These are phyloP conservation scores for Micropoecilia bifurca DNA, from an alignment of 2,797 vertebrate genomes.

Conservation along the genomic window DNA sequence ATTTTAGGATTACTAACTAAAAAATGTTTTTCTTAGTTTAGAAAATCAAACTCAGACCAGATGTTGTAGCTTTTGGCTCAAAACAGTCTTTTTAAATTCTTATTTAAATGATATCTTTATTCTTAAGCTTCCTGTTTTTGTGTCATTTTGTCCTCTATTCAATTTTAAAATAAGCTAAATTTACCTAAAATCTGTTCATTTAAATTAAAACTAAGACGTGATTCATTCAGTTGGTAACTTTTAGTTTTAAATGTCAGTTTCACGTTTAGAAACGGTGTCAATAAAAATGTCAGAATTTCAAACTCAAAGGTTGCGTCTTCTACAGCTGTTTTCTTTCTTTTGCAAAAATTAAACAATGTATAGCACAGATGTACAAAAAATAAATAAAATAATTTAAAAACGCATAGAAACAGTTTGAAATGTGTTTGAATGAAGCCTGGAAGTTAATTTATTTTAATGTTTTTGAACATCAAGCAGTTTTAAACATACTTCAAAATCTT, in stretches of 20 bases:
- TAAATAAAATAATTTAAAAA: background rate
- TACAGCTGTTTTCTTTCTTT: background rate
- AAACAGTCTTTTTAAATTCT: background rate
- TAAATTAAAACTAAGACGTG: background rate
- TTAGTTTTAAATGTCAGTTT: background rate
- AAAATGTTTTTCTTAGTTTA: background rate
- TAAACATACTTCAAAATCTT: background rate
- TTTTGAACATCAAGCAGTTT: background rate
- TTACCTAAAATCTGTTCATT: background rate
- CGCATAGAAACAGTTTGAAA: background rate
- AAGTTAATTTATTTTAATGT: background rate
- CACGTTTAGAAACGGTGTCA: background rate
- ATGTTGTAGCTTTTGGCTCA: background rate
- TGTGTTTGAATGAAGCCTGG: background rate
- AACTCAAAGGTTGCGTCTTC: background rate
- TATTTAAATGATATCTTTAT: background rate
- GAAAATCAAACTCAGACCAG: background rate
- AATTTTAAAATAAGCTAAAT: background rate
- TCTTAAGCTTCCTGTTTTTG: background rate
- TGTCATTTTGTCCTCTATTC: background rate
- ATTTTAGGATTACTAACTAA: background rate
- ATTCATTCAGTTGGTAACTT: background rate
- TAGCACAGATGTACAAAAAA: background rate
- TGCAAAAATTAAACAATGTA: background rate
- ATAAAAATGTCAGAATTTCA: background rate